Evolutionary conservation across 2,888 invertebrate species (phyloP).

Genomic region (Beris morrisii): DNA sequence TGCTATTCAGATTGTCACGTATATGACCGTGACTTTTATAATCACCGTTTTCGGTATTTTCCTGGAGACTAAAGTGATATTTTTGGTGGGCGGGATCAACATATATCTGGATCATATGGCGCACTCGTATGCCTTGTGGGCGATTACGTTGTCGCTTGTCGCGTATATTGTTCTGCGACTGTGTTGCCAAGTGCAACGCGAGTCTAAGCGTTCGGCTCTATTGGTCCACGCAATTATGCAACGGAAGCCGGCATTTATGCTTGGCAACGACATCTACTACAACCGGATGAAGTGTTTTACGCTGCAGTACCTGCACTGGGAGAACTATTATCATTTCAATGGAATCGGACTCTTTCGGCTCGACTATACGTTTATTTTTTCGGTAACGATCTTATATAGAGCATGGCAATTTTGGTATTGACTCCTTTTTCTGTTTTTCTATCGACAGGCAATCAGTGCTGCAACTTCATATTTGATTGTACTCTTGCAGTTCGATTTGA

Average conservation of each 20-base stretch:
- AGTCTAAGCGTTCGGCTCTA: constrained; percentile 53
- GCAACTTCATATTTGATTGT: constrained; percentile 56
- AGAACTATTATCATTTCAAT: constrained; percentile 54
- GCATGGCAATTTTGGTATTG: background rate
- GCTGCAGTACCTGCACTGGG: constrained; percentile 55
- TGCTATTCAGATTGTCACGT: constrained; percentile 52
- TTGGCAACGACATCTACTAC: constrained; percentile 54
- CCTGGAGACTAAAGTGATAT: constrained; percentile 53
- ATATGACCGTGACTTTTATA: constrained; percentile 53
- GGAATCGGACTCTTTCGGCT: constrained; percentile 53
- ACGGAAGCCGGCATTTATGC: constrained; percentile 55
- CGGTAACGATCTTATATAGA: constrained; percentile 45
- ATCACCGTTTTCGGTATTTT: constrained; percentile 54
- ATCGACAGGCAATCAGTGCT: constrained; percentile 51
- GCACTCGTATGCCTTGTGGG: constrained; percentile 51
- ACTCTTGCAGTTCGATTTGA: constrained; percentile 53
- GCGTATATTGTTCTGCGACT: constrained; percentile 50
- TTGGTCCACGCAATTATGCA: constrained; percentile 57
- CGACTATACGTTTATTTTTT: constrained; percentile 57
- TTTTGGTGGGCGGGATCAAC: constrained; percentile 49
- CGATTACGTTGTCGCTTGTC: constrained; percentile 46
- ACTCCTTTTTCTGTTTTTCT: background rate
- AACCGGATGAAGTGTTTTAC: constrained; percentile 57
- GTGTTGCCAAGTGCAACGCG: constrained; percentile 51
- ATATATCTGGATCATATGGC: constrained; percentile 48